Evolutionary conservation across 2,113 vertebrate species (phyloP), one percentile per base, ranked within the genome.

Genomic region (Microcebus jonahi): DNA sequence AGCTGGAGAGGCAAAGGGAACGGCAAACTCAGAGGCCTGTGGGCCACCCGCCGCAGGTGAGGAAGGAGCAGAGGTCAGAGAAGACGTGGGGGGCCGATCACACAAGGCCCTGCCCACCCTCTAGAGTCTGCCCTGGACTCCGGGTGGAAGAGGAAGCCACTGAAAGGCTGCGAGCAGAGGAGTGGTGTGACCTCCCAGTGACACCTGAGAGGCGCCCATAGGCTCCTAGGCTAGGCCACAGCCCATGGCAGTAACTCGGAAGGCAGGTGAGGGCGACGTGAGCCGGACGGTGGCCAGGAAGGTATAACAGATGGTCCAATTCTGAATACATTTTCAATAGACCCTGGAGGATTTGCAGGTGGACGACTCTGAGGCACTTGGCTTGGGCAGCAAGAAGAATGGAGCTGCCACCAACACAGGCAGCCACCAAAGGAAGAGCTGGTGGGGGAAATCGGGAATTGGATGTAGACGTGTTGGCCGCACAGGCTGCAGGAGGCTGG

Each of bases 31-130:
- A 14, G 27, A 50, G 77, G 68, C 25, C 53, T 14, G 7, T 6
- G 17, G 4, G 12, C 21, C 2, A 31, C 67, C 39, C 18, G 5
- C 42, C 2, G 1, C 1, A 45, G 1, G 11, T 31, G 1, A 45
- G 67, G 55, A 36, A 71, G 53, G 55, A 63, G 67, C 45, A 27
- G n/a, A 86, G 59, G 21, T 57, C 63, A 57, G 63, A 82, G 29
- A 73, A 39, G 36, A 91, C 55, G 70, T 13, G 27, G 36, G 25
- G 31, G 20, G 5, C 39, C 82, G 20, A 50, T 68, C 61, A 25
- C 1, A 5, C 14, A 31, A 36, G n/a, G 21, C 83, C 61, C 39
- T 34, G 79, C n/a, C 29, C 55, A 53, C 27, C 14, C 23, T 87
- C 20, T 53, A 48, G 45, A n/a, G 9, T 67, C 0, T 71, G 45